phyloP scores from a whole-genome alignment of 2,113 vertebrate species.

The Gnathonemus longibarbis region DNA sequence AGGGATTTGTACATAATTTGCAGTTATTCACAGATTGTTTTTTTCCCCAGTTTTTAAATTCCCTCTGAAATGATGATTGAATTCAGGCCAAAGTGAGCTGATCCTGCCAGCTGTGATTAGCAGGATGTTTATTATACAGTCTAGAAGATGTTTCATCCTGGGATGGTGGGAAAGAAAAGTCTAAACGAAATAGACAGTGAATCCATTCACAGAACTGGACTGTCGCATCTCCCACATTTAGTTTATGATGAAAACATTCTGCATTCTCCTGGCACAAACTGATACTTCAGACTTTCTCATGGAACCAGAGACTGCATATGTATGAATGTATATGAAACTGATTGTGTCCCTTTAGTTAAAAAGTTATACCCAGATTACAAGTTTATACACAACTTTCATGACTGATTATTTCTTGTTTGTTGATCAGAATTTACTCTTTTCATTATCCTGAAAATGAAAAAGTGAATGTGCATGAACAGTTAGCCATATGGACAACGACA shows the following conservation, averaged over 20 bases:
- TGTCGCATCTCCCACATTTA: background rate
- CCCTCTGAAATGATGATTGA: background rate
- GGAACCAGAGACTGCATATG: background rate
- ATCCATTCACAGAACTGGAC: background rate
- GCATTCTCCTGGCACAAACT: background rate
- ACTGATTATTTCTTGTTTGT: background rate
- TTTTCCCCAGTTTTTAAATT: background rate
- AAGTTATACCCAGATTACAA: slow-evolving; percentile 16
- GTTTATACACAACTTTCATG: background rate
- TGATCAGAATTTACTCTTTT: background rate
- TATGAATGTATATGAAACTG: background rate
- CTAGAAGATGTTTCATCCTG: slow-evolving; percentile 31
- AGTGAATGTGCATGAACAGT: background rate
- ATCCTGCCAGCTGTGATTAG: slow-evolving; percentile 25
- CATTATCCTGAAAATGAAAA: background rate
- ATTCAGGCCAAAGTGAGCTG: slow-evolving; percentile 12
- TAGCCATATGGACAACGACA: background rate
- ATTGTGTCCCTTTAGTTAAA: background rate
- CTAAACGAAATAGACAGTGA: background rate
- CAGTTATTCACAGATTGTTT: background rate
- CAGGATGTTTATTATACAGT: slow-evolving; percentile 46
- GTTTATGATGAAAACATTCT: background rate
- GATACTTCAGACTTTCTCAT: background rate
- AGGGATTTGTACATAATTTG: background rate
- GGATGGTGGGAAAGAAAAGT: background rate